Conservation (phyloP, 2,113 vertebrate species). For the Odocoileus hemionus region DNA sequence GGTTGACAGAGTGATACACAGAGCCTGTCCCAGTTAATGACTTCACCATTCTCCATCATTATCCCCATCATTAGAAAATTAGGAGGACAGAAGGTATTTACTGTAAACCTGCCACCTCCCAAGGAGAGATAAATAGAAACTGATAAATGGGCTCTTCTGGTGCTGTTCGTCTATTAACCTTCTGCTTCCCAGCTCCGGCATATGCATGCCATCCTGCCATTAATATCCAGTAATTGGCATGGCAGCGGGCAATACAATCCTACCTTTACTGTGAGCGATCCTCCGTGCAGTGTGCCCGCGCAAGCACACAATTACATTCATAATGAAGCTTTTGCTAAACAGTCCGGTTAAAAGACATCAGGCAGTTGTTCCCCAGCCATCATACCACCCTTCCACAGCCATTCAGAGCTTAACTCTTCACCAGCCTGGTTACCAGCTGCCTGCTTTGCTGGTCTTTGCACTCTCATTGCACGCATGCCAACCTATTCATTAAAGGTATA, state of each 20-base stretch:
- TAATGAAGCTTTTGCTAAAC: constrained; percentile 44
- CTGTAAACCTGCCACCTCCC: constrained; percentile 99
- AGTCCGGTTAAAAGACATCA: not conserved
- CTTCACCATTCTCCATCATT: constrained; percentile 99
- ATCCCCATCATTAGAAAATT: constrained; percentile 99
- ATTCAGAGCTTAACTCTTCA: constrained; percentile 1
- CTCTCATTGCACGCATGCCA: not conserved
- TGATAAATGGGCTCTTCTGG: constrained; percentile 98
- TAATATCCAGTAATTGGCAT: constrained; percentile 93
- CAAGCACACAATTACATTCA: not conserved
- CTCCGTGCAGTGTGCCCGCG: constrained; percentile 25
- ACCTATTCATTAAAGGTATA: not conserved
- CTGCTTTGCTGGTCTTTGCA: not conserved
- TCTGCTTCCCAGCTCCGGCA: constrained; percentile 94
- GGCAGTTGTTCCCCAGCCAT: not conserved
- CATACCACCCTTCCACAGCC: constrained; percentile 10
- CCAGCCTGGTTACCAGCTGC: not conserved
- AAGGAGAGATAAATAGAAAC: constrained; percentile 99
- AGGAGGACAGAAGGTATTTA: constrained; percentile 99
- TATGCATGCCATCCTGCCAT: constrained; percentile 94
- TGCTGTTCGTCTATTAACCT: constrained; percentile 98
- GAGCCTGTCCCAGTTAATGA: constrained; percentile 98
- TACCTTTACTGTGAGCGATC: constrained; percentile 64
- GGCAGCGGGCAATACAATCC: constrained; percentile 74
- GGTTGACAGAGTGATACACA: constrained; percentile 98